These are phyloP conservation scores for Andrena trimmerana DNA, from an alignment of 2,888 invertebrate genomes.

Conservation along the genomic window DNA sequence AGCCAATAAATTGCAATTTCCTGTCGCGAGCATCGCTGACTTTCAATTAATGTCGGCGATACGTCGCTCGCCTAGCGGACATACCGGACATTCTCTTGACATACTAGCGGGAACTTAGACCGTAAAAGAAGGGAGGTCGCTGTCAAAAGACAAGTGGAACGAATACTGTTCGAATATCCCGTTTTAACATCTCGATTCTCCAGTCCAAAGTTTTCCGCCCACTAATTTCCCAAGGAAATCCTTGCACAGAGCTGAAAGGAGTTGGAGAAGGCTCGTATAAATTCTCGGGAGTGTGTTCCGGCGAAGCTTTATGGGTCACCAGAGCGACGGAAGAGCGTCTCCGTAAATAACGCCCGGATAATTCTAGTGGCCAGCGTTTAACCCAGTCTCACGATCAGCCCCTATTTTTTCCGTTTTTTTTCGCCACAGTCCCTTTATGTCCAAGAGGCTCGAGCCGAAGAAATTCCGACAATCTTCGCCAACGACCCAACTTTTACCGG, in stretches of 20 bases:
- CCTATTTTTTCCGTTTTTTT: neutral
- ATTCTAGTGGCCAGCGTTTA: constrained; percentile 16
- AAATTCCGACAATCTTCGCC: constrained; percentile 50
- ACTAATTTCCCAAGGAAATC: neutral
- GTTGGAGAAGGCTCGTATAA: constrained; percentile 4
- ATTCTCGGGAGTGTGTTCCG: constrained; percentile 18
- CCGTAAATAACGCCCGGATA: constrained; percentile 12
- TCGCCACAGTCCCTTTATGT: neutral
- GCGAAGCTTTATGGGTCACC: constrained; percentile 29
- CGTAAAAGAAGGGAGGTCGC: neutral
- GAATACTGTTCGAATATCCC: neutral
- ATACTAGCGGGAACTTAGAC: no score
- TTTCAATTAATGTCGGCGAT: constrained; percentile 14
- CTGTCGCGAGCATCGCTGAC: constrained; percentile 1
- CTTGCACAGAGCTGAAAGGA: constrained; percentile 11
- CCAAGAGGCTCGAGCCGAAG: neutral
- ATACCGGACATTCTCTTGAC: neutral
- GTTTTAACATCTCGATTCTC: neutral
- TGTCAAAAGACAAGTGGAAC: neutral
- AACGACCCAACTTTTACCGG: constrained; percentile 51
- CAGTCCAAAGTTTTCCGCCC: neutral
- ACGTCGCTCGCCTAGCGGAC: neutral
- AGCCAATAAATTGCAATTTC: constrained; percentile 35
- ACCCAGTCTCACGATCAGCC: constrained; percentile 7
- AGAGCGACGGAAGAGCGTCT: constrained; percentile 15